Base-by-base conservation (phyloP, 2,888 invertebrate species). In the Watsonalla cultraria region DNA sequence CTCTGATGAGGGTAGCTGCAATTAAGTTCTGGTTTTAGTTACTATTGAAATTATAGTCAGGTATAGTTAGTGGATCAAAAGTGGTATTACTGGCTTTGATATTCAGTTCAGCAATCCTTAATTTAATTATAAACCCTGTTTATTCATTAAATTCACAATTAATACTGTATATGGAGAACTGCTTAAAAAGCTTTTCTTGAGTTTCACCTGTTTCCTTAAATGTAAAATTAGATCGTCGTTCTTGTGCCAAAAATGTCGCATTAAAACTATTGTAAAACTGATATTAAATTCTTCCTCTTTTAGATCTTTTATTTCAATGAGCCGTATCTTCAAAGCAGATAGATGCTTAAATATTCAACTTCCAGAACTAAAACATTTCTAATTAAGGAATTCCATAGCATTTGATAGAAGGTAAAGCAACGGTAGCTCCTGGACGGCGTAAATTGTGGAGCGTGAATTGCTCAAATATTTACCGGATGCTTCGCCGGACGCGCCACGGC, bases 401-500 rank as follows among this genome's bases (percentile, higher is more conserved):
- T 74, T 77, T 76, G 74, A 78, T 76, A 74, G 71, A 71, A 71
- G 62, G 68, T 70, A 73, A 78, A 76, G 72, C 73, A 69, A 64
- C 65, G 68, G 64, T 70, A 62, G 57, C 69, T 67, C 65, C 65
- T 54, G 68, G 78, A 78, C 76, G 75, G 73, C 74, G 82, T 80
- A 79, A 83, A 83, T 81, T 84, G 82, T 80, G 76, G 81, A 84
- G 80, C 81, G 82, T 74, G 78, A 68, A 80, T 78, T 73, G 70
- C 74, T 84, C 76, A 84, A 85, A 84, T 84, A 83, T 84, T 84
- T 83, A 83, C 80, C 60, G 64, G 74, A 72, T 74, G 70, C 80
- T 82, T 70, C 57, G 65, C 72, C 55, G 76, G 76, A 78, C 78
- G 67, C 66, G 63, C 57, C 63, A 69, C 58, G 58, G 60, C 59